Evolutionary conservation across 2,797 vertebrate species (phyloP), one percentile per base, ranked within the genome.

Genomic region (Notoglanidium macrostoma): DNA sequence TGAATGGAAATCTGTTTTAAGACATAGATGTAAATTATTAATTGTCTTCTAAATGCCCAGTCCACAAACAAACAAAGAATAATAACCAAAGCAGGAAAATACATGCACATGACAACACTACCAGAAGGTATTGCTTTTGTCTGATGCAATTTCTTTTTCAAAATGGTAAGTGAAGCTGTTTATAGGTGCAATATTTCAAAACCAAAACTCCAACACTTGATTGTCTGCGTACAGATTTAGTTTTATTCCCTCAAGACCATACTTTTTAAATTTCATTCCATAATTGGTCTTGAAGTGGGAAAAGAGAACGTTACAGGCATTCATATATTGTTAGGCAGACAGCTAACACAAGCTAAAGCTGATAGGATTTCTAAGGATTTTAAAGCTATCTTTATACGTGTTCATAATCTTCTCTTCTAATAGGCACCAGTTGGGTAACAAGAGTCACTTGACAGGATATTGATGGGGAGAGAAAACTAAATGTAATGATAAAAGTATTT

Each of bases 91-190:
- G 72, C 44, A 51, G 12, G 14, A 51, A 74, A 49, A n/a, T 51
- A 51, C 46, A 17, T 51, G 49, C 73, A 76, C 46, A 51, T 74
- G 44, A 46, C 44, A 74, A 49, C 44, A 74, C 5, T 12, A 23
- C 72, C 72, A 74, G 72, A 74, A 74, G 23, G 23, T 26, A 74
- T n/a, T 74, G 44, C 21, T 46, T 73, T 73, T n/a, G 44, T 74
- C 44, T 51, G 72, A 74, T 74, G 72, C 44, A 73, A 74, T 74
- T 74, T n/a, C 44, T 49, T 51, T 74, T 74, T 74, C 5, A 51
- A 51, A 74, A 74, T 49, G 26, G 72, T 21, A 49, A 72, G 32
- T 72, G 35, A 72, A 74, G 44, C 26, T 74, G 72, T n/a, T 74
- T 74, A 74, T 74, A 49, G 35, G 35, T 49, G 26, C 44, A n/a